Conservation (phyloP, 2,797 vertebrate species). For the Scarus forsteni region DNA sequence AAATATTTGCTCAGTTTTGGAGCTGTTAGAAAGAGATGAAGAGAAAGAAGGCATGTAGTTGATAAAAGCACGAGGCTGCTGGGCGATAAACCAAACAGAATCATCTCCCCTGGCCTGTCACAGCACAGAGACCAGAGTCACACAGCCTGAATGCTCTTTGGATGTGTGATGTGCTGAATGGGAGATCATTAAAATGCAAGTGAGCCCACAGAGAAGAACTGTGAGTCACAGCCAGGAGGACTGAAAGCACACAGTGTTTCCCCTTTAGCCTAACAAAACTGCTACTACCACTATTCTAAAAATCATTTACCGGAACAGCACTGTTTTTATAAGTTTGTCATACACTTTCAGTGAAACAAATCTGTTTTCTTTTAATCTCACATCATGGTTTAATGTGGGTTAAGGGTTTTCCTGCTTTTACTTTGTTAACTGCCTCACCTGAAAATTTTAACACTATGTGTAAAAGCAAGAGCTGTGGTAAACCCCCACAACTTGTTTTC, state of each 20-base stretch:
- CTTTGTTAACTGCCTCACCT: background rate
- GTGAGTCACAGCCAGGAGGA: slow-evolving; percentile 44
- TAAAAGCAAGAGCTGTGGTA: too few species aligned
- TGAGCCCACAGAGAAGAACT: slow-evolving; percentile 49
- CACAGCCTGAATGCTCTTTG: slow-evolving; percentile 53
- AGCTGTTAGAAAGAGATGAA: slow-evolving; percentile 17
- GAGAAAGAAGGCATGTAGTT: slow-evolving; percentile 24
- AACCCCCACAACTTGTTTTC: too few species aligned
- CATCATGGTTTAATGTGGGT: too few species aligned
- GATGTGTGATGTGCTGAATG: slow-evolving; percentile 58
- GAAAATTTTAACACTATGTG: background rate
- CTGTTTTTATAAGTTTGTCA: too few species aligned
- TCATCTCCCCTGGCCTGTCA: slow-evolving; percentile 34
- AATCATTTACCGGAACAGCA: background rate
- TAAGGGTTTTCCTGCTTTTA: too few species aligned
- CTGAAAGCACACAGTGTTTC: slow-evolving; percentile 48
- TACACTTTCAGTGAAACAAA: too few species aligned
- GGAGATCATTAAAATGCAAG: slow-evolving; percentile 72
- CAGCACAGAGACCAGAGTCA: slow-evolving; percentile 24
- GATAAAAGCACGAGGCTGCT: slow-evolving; percentile 44
- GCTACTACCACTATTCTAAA: slow-evolving; percentile 17
- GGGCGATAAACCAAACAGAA: slow-evolving; percentile 61
- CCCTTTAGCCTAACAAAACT: slow-evolving; percentile 13
- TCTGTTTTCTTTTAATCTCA: too few species aligned
- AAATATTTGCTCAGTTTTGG: slow-evolving; percentile 57